Conservation (phyloP, 2,113 vertebrate species). For the Plestiodon gilberti region DNA sequence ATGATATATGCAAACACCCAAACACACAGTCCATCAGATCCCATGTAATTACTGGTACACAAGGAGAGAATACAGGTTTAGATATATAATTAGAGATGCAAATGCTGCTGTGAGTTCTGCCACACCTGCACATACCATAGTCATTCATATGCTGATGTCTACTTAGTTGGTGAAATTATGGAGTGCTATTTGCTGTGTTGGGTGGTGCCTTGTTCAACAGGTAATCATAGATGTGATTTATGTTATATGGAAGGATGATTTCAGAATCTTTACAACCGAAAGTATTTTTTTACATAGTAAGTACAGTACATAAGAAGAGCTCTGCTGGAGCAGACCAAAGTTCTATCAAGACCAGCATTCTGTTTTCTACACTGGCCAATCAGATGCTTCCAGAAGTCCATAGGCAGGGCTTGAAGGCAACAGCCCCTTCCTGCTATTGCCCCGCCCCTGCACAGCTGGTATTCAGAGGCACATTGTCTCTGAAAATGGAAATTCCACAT, state of each 20-base stretch:
- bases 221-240: background rate
- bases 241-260: background rate
- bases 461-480: too few species aligned
- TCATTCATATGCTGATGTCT: background rate
- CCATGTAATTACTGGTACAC: background rate
- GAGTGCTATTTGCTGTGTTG: background rate
- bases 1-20: background rate
- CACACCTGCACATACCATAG: background rate
- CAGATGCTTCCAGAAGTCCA: too few species aligned
- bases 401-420: too few species aligned
- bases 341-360: too few species aligned
- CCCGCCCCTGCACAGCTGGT: too few species aligned
- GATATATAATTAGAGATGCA: constrained; percentile 5
- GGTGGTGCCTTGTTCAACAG: background rate
- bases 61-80: background rate
- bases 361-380: too few species aligned
- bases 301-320: too few species aligned
- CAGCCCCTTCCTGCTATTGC: too few species aligned
- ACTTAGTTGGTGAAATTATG: background rate
- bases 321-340: too few species aligned
- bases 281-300: too few species aligned
- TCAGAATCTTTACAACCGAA: background rate
- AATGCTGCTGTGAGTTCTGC: constrained; percentile 13
- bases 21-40: background rate
- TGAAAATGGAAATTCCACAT: too few species aligned